A percentile compares a stretch with the other conserved stretches of the same genome.
These are phyloP conservation scores for Scaptomyza tumidula DNA, from an alignment of 2,888 invertebrate species.

Conservation along the genomic window DNA sequence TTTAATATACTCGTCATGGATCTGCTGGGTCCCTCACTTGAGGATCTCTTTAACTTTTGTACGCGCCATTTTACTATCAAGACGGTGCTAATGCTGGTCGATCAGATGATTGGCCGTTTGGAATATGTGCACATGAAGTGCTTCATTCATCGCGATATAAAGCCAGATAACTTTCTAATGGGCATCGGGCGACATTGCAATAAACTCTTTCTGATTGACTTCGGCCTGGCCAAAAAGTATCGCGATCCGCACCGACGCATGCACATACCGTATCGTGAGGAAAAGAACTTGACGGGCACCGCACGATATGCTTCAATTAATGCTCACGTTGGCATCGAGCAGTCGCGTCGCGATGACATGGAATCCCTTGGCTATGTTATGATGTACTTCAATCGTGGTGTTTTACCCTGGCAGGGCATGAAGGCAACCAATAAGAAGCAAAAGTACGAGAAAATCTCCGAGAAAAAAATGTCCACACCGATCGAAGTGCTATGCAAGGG, in stretches of 20 bases:
- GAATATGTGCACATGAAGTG: conserved; percentile 99
- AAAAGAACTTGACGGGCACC: conserved; percentile 97
- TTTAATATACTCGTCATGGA: conserved; percentile 99
- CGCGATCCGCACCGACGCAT: conserved; percentile 95
- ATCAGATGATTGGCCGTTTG: conserved; percentile 97
- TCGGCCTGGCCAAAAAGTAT: conserved; percentile 99
- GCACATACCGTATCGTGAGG: conserved; percentile 98
- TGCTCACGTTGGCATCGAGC: conserved; percentile 99
- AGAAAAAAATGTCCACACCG: conserved; percentile 99
- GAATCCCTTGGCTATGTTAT: conserved; percentile 99
- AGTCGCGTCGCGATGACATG: conserved; percentile 99
- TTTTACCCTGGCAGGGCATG: conserved; percentile 98
- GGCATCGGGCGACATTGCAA: conserved; percentile 99
- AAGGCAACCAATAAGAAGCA: conserved; percentile 99
- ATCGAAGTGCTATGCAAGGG: conserved; percentile 99
- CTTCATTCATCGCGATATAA: conserved; percentile 99
- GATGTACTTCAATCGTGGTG: conserved; percentile 99
- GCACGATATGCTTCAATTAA: conserved; percentile 99
- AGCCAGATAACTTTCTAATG: conserved; percentile 99
- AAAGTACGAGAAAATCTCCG: conserved; percentile 99
- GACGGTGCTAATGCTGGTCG: conserved; percentile 99
- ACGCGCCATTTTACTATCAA: conserved; percentile 99
- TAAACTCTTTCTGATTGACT: conserved; percentile 99
- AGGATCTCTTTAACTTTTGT: conserved; percentile 99
- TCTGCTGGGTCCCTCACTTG: conserved; percentile 97